Evolutionary conservation across 2,888 invertebrate genomes (phyloP).

Genomic region (Eilema depressum): DNA sequence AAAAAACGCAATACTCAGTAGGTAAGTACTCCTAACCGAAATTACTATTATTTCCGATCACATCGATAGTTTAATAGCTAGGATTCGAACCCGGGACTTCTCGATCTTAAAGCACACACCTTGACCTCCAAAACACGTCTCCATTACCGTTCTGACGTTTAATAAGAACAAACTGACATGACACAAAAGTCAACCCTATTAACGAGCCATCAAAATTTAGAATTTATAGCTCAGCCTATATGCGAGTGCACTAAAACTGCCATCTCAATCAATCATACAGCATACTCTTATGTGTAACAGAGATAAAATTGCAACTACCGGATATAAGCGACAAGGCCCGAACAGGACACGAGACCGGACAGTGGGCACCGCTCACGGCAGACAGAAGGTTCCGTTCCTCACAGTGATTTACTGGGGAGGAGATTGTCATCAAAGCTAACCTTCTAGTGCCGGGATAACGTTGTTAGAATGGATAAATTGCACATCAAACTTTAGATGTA

Average conservation of each 20-base stretch:
- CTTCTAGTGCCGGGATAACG: slow-evolving; percentile 46
- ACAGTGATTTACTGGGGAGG: slow-evolving; percentile 52
- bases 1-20: too few relatives aligned
- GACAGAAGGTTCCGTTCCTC: slow-evolving; percentile 52
- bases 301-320: slow-evolving; percentile 30
- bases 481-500: slow-evolving; percentile 20
- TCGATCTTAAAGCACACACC: too few relatives aligned
- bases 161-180: background rate
- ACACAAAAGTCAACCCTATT: background rate
- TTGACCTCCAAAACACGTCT: too few relatives aligned
- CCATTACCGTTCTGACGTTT: background rate
- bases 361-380: slow-evolving; percentile 21
- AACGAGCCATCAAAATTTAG: background rate
- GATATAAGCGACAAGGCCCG: slow-evolving; percentile 38
- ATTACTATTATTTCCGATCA: too few relatives aligned
- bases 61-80: too few relatives aligned
- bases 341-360: slow-evolving; percentile 42
- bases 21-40: too few relatives aligned
- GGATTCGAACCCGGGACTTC: too few relatives aligned
- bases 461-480: slow-evolving; percentile 41
- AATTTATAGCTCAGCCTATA: background rate
- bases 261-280: slow-evolving; percentile 9
- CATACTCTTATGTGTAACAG: slow-evolving; percentile 8
- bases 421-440: slow-evolving; percentile 38
- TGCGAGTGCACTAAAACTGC: background rate